These are phyloP conservation scores for Ranitomeya imitator DNA, from an alignment of 2,113 vertebrate genomes.

Conservation along the genomic window DNA sequence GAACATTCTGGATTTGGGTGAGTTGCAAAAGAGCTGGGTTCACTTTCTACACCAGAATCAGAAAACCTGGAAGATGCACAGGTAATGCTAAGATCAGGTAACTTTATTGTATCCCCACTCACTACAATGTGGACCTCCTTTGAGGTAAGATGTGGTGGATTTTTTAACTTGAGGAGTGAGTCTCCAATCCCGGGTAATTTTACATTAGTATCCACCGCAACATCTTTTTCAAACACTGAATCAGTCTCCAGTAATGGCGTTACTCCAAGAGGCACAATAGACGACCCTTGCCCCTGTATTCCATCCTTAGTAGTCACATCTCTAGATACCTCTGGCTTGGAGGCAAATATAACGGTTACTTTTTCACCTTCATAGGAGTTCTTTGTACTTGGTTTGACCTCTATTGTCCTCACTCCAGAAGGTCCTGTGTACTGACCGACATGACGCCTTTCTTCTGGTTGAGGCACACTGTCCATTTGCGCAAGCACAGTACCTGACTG, in stretches of 20 bases:
- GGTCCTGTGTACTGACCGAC: conserved; percentile 64
- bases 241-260: conserved; percentile 64
- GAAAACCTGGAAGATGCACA: conserved; percentile 90
- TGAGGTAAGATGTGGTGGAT: conserved; percentile 60
- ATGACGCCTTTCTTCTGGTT: conserved; percentile 64
- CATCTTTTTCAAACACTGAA: conserved; percentile 67
- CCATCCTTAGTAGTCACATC: conserved; percentile 62
- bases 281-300: conserved; percentile 61
- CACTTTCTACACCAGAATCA: conserved; percentile 95
- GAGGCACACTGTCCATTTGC: conserved; percentile 64
- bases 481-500: conserved; percentile 77
- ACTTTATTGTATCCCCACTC: conserved; percentile 78
- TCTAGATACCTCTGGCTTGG: conserved; percentile 67
- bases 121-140: conserved; percentile 72
- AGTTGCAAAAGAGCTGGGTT: conserved; percentile 90
- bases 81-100: conserved; percentile 74
- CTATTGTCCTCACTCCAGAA: conserved; percentile 68
- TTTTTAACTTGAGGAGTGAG: conserved; percentile 64
- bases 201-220: conserved; percentile 63
- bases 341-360: conserved; percentile 75
- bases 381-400: conserved; percentile 76
- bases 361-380: conserved; percentile 78
- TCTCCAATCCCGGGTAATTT: conserved; percentile 60
- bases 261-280: conserved; percentile 64
- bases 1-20: conserved; percentile 75